These are phyloP conservation scores for Syrrhaptes paradoxus DNA, from an alignment of 2,113 vertebrate species.

Conservation along the genomic window DNA sequence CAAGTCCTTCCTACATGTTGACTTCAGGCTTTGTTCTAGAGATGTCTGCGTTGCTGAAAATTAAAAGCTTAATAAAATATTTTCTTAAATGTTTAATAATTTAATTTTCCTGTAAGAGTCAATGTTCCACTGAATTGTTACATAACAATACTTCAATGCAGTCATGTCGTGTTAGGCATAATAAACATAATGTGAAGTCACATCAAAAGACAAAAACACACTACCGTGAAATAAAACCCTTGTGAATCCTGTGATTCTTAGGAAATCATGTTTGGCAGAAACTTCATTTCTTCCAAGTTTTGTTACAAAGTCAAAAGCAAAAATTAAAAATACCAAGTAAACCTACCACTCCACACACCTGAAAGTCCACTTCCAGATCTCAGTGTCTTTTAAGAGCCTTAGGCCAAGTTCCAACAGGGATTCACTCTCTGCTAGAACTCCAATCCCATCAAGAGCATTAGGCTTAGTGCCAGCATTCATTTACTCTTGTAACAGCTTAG, in stretches of 20 bases:
- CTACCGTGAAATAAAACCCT: background rate
- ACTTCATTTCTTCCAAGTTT: background rate
- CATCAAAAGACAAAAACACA: background rate
- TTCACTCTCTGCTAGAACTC: constrained; percentile 20
- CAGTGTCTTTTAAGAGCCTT: background rate
- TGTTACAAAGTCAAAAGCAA: background rate
- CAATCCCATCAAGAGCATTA: constrained; percentile 41
- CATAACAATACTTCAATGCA: background rate
- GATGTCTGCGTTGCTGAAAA: background rate
- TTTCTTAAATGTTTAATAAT: background rate
- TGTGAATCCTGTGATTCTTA: background rate
- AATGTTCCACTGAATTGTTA: background rate
- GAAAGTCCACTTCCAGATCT: background rate
- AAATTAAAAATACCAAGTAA: background rate
- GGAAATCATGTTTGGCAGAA: background rate
- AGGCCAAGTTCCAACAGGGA: constrained; percentile 27
- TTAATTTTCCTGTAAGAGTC: background rate
- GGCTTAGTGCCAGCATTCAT: constrained; percentile 48
- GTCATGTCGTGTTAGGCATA: background rate
- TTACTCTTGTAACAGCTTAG: constrained; percentile 33
- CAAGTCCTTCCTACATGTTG: background rate
- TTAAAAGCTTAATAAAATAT: background rate
- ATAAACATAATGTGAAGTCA: background rate
- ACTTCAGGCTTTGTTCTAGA: background rate
- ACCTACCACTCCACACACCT: background rate